Percentiles rank a stretch among this genome's conserved stretches.
Conservation (phyloP, 2,888 invertebrate species). For the Lumbricus terrestris region DNA sequence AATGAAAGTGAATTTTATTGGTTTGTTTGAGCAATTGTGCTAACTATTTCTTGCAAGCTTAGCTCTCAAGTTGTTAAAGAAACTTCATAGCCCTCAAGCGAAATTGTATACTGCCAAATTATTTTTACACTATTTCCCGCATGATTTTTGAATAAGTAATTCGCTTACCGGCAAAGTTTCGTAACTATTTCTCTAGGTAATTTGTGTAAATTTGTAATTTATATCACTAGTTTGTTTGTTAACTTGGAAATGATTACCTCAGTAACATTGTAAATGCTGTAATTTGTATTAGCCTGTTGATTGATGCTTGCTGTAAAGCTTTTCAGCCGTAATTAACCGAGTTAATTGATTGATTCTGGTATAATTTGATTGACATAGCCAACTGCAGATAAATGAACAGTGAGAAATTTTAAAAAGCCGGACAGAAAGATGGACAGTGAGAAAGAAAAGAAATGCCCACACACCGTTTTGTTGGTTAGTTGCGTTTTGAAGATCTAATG, state of each 20-base stretch:
- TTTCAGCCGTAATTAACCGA: neutral
- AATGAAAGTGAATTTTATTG: neutral
- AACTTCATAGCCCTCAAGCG: neutral
- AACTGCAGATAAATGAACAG: neutral
- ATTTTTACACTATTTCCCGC: neutral
- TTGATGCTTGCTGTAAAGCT: neutral
- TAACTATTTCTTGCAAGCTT: neutral
- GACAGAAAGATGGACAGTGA: neutral
- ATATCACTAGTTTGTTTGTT: neutral
- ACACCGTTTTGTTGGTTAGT: neutral
- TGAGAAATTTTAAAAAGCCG: neutral
- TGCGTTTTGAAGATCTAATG: neutral
- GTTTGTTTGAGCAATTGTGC: neutral
- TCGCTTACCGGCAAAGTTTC: neutral
- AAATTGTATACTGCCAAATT: neutral
- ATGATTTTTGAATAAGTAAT: neutral
- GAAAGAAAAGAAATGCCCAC: neutral
- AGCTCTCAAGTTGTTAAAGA: neutral
- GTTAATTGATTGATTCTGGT: neutral
- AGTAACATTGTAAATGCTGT: neutral
- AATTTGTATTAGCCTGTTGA: neutral
- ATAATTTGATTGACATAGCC: neutral
- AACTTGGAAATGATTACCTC: constrained; percentile 3
- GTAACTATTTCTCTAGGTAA: neutral
- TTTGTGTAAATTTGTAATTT: constrained; percentile 3